Conservation (phyloP, 2,113 vertebrate species). For the Etheostoma cragini region DNA sequence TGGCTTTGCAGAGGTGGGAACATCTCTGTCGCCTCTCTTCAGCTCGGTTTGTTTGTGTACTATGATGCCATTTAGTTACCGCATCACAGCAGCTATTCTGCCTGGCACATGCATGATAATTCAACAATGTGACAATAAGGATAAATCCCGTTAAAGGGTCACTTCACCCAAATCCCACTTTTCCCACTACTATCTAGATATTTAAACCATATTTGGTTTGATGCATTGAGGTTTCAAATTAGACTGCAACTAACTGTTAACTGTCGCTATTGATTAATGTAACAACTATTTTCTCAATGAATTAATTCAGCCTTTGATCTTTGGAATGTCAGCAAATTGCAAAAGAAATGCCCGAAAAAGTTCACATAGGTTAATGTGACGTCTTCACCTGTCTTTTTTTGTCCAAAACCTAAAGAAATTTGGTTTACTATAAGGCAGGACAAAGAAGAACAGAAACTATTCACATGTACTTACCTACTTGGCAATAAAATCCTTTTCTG, state of each 20-base stretch:
- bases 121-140: neutral
- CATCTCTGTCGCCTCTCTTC: conserved; percentile 60
- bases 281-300: neutral
- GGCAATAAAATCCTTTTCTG: no score
- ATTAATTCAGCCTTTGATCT: neutral
- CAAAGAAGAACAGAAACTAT: neutral
- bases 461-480: neutral
- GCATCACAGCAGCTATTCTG: neutral
- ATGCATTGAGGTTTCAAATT: neutral
- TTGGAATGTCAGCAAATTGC: neutral
- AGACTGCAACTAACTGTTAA: neutral
- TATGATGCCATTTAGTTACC: neutral
- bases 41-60: conserved; percentile 11
- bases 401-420: neutral
- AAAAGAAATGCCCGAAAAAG: neutral
- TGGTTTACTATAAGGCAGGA: neutral
- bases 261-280: neutral
- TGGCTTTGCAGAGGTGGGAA: conserved; percentile 74
- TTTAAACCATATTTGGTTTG: neutral
- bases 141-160: neutral
- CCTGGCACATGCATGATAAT: neutral
- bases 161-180: neutral
- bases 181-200: neutral
- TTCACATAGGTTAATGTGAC: neutral
- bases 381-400: neutral